Evolutionary conservation across 1,140 invertebrate genomes (phyloP).

Genomic region (Pogonus chalceus): DNA sequence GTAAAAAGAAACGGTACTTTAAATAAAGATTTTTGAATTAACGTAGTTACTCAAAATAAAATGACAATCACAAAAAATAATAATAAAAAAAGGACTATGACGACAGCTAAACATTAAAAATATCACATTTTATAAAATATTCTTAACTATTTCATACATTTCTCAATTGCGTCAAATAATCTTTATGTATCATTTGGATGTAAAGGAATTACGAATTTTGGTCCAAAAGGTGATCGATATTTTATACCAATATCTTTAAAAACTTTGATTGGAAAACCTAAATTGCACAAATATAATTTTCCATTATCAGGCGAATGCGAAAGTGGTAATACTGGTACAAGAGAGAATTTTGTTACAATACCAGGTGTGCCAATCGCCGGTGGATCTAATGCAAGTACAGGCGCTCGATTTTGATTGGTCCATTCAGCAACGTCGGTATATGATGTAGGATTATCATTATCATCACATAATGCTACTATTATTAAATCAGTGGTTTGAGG

Average conservation of each 20-base stretch:
- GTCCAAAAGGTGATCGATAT: slow-evolving; percentile 81
- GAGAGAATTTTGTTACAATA: slow-evolving; percentile 61
- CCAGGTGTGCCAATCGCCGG: slow-evolving; percentile 55
- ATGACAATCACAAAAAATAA: too few species aligned
- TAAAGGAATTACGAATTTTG: slow-evolving; percentile 77
- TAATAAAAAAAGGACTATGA: too few species aligned
- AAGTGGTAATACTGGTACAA: slow-evolving; percentile 65
- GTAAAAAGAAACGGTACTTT: too few species aligned
- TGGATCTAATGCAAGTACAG: slow-evolving; percentile 72
- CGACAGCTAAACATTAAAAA: too few species aligned
- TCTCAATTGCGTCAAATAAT: not conserved
- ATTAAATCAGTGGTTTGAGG: slow-evolving; percentile 57
- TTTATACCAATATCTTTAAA: slow-evolving; percentile 66
- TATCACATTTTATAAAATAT: too few species aligned
- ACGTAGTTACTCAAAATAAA: too few species aligned
- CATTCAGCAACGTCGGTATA: slow-evolving; percentile 43
- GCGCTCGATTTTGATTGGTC: slow-evolving; percentile 62
- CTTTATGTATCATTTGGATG: slow-evolving; percentile 47
- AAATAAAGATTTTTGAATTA: too few species aligned
- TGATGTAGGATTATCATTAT: slow-evolving; percentile 12
- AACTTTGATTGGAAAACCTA: slow-evolving; percentile 68
- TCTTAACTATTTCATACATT: too few species aligned
- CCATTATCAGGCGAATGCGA: slow-evolving; percentile 59
- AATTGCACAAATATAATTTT: slow-evolving; percentile 77
- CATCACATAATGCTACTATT: slow-evolving; percentile 49